These are phyloP conservation scores for Anas flavirostris DNA, from an alignment of 2,797 vertebrate species.

Conservation along the genomic window DNA sequence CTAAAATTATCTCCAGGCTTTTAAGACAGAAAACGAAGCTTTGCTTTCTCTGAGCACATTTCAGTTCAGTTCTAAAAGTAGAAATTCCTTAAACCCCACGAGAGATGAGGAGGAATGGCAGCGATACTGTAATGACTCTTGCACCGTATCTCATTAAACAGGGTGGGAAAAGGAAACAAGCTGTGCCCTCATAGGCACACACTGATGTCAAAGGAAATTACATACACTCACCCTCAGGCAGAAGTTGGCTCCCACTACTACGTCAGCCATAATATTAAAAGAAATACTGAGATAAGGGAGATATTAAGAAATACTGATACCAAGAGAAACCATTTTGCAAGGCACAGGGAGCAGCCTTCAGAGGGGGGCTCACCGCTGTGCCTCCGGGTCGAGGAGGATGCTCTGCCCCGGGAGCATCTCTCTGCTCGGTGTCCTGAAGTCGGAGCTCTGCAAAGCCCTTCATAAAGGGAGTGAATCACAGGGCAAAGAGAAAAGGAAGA, in stretches of 20 bases:
- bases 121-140: conserved; percentile 16
- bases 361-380: neutral
- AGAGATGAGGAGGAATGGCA: neutral
- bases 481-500: conserved; percentile 31
- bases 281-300: neutral
- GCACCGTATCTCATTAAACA: neutral
- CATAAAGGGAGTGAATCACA: conserved; percentile 42
- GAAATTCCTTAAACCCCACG: neutral
- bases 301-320: neutral
- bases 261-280: neutral
- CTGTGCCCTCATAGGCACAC: conserved; percentile 13
- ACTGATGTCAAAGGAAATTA: conserved; percentile 60
- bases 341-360: neutral
- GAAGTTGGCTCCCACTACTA: neutral
- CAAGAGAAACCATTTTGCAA: neutral
- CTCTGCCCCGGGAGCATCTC: neutral
- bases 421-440: neutral
- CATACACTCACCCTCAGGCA: neutral
- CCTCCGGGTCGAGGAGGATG: neutral
- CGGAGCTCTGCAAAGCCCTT: neutral
- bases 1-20: neutral
- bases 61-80: neutral
- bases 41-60: neutral
- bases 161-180: conserved; percentile 42
- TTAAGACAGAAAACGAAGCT: neutral